Base-by-base conservation (phyloP, 2,888 invertebrate species). In the Empis stercorea region DNA sequence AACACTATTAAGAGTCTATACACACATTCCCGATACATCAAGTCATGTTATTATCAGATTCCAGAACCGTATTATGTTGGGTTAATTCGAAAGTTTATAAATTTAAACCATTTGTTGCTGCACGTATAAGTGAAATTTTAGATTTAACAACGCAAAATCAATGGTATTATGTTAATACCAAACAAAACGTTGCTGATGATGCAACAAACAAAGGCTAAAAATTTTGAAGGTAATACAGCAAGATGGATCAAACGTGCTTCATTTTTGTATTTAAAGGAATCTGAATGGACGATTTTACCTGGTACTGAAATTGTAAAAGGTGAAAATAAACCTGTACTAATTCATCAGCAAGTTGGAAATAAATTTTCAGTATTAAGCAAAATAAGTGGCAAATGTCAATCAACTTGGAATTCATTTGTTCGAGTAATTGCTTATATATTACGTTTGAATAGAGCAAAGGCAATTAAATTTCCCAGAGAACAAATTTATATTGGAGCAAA, bases 111-210 rank as follows among this genome's bases (percentile, higher is more conserved):
- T 43, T 36, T 14, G 43, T 45, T 7, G 34, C 13, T n/a, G 13
- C 34, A 4, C 7, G 32, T 5, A 34, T 34, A 34, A 7, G 11
- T 13, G 48, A 27, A n/a, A 48, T 45, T 13, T 17, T 48, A n/a
- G 38, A 48, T 3, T 39, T 45, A 1, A 23, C 39, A 13, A n/a
- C 39, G 5, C 30, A 36, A 23, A 30, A 44, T 10, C n/a, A 43
- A 6, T 43, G 42, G 43, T 43, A 14, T 20, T 36, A 37, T 30
- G 30, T 48, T 17, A 27, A 32, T 3, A 40, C 46, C 10, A 14
- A 3, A 20, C 43, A 48, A 11, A 48, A 48, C 4, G 48, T 44
- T 11, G 49, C 49, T 23, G 41, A 46, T 44, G 44, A 49, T 41
- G 47, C 30, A 14, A 44, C 44, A 5, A 49, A 43, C 40, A 7